Base-by-base conservation (phyloP, 1,140 invertebrate species). In the Calycopis cecrops region DNA sequence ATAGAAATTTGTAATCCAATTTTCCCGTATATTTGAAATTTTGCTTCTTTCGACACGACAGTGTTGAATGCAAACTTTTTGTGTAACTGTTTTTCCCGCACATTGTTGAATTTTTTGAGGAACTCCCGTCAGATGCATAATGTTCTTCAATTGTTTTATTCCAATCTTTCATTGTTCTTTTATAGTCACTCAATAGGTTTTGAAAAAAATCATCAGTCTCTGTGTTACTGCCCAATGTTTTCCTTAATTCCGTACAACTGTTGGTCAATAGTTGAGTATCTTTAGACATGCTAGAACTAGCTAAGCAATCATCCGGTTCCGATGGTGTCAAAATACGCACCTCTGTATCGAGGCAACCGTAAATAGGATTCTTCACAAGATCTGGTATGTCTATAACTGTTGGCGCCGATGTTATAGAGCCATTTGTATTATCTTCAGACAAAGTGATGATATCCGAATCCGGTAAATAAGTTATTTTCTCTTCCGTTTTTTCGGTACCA, bases 81-180 rank as follows among this genome's bases (percentile, higher is more conserved):
- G 76, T 69, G 61, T 77, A 79, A 57, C 72, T 78, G 48, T 79
- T 79, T 52, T 75, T 87, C 48, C 65, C 60, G 57, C 67, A 77
- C 50, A 72, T 60, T 6, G 72, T 73, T 10, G 73, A 77, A 34
- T 59, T 60, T 58, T 60, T 71, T 54, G 71, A 79, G 16, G 66
- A 67, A 59, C 79, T 72, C 1, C 69, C 69, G 34, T 59, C 55
- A n/a, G 81, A 74, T 6, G 82, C 73, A 59, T 80, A 87, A 68
- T 88, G 83, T 55, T 88, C 79, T 35, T 71, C 67, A 40, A 88
- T 71, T 10, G 81, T 85, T 55, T 76, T 72, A 57, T 88, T 88
- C 85, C 87, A 88, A 61, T 86, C 83, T 38, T 83, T 88, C 84
- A 88, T 88, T 65, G 87, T 84, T 49, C 66, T 77, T 66, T 81